Evolutionary conservation across 2,888 invertebrate species (phyloP), one percentile per base, ranked within the genome.

Genomic region (Siphonodentalium dalli): DNA sequence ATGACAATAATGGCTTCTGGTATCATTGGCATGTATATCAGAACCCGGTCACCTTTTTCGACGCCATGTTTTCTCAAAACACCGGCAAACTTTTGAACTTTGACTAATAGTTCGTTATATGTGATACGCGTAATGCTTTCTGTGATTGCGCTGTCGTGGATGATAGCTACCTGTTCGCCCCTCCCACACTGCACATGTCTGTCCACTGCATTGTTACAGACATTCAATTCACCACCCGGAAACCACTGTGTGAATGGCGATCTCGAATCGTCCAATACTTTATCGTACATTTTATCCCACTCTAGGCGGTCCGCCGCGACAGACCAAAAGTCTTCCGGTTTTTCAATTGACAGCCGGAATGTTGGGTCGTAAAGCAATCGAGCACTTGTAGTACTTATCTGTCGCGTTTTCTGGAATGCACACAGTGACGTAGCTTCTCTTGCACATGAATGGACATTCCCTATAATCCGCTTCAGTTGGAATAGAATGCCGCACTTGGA

Each of bases 1-100:
- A 95, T 94, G 1, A 93, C 88, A 45, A 93, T 86, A 39, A 94
- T 87, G 0, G 93, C 90, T 81, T 95, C 92, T 0, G 95, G 94
- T 41, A 95, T 90, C 53, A 95, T 86, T 0, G 95, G 95, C 95
- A 96, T 95, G 81, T 95, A 95, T 72, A 96, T 92, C 2, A 95
- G 85, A 1, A 96, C 92, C 0, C 90, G 83, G 71, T 93, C 93
- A 0, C 94, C 94, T 69, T 88, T 87, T 18, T 84, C 82, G 2
- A 95, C 92, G 0, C 94, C 94, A 46, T 90, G 83, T 3, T 87
- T 86, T 0, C 87, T 85, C 68, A 96, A 82, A 31, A 89, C 90
- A 1, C 92, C 92, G 0, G 94, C 93, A 39, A 95, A 79, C 35
- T n/a, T n/a, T n/a, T n/a, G n/a, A n/a, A n/a, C n/a, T 20, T 90